Evolutionary conservation across 2,113 vertebrate species (phyloP), one percentile per base, ranked within the genome.

Genomic region (Athene cunicularia): DNA sequence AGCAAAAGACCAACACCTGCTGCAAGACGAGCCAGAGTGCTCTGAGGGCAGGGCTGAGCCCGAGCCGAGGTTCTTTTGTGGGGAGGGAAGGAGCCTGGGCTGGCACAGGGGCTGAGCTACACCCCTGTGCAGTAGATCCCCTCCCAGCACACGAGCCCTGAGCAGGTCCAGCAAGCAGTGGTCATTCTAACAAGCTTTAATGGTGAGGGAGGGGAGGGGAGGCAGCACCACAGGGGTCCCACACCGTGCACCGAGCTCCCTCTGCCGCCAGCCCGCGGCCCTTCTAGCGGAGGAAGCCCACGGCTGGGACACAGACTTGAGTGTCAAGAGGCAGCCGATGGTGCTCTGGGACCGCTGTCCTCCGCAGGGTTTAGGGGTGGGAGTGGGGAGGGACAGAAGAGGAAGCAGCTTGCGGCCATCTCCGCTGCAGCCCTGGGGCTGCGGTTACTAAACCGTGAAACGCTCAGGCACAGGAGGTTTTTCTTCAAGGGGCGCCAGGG

Each of bases 51-150:
- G 15, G 30, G 43, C 28, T 2, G 12, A 0, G 15, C 0, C 6
- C 56, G 26, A 73, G 8, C 15, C 2, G 16, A 0, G 4, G 23
- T 53, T 62, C 52, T 20, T 30, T 1, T 0, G 0, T 35, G 41
- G 43, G 43, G 13, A 62, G 4, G 15, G 43, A 53, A 49, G 27
- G 26, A 81, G 41, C 45, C 45, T 4, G 12, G 59, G 35, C 43
- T 77, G 64, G n/a, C n/a, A 23, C 35, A n/a, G 27, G 32, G 15
- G 6, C 19, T 13, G 33, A 53, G 41, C 22, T 22, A 39, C 17
- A 37, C 8, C 33, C 35, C 70, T 8, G 32, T 11, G 11, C 32
- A 39, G 33, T 2, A 45, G 19, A 45, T n/a, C 1, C 16, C 8
- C 24, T 10, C 39, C 14, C 14, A 63, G 32, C 37, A 41, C 0